A percentile compares a stretch with the other conserved stretches of the same genome.
Conservation (phyloP, 2,888 invertebrate genomes). For the Trissolcus brochymenae region DNA sequence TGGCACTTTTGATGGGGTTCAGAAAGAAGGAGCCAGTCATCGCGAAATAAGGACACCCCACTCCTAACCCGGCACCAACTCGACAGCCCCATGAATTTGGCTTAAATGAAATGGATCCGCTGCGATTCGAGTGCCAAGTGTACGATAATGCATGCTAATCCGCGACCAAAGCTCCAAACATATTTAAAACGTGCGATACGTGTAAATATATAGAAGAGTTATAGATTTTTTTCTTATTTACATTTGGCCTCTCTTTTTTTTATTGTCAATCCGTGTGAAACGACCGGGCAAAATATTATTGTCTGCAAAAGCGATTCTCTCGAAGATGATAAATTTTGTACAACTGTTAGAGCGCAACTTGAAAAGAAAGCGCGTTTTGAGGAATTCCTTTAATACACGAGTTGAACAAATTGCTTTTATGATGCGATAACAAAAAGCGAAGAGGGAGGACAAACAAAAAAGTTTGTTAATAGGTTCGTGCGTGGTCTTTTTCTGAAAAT, state of each 20-base stretch:
- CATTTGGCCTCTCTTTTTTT: conserved; percentile 4
- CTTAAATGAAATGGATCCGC: conserved; percentile 76
- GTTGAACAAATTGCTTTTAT: no score
- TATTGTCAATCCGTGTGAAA: conserved; percentile 22
- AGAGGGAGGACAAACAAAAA: no score
- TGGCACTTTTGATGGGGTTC: conserved; percentile 51
- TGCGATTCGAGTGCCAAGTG: conserved; percentile 57
- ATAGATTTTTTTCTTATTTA: conserved; percentile 12
- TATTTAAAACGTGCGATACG: conserved; percentile 47
- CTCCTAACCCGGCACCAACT: conserved; percentile 63
- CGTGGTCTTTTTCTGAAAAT: no score
- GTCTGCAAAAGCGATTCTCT: no score
- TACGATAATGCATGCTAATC: conserved; percentile 75
- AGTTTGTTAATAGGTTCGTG: no score
- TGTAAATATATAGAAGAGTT: conserved; percentile 32
- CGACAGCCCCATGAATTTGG: conserved; percentile 73
- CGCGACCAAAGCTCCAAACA: conserved; percentile 58
- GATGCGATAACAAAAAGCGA: no score
- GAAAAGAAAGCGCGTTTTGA: no score
- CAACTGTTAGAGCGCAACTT: no score
- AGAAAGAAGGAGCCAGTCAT: conserved; percentile 23
- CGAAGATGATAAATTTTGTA: no score
- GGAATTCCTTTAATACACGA: no score
- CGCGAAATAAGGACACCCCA: conserved; percentile 16
- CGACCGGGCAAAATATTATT: not conserved